Evolutionary conservation across 2,797 vertebrate species (phyloP), one percentile per base, ranked within the genome.

Genomic region (Anabacerthia variegaticeps): DNA sequence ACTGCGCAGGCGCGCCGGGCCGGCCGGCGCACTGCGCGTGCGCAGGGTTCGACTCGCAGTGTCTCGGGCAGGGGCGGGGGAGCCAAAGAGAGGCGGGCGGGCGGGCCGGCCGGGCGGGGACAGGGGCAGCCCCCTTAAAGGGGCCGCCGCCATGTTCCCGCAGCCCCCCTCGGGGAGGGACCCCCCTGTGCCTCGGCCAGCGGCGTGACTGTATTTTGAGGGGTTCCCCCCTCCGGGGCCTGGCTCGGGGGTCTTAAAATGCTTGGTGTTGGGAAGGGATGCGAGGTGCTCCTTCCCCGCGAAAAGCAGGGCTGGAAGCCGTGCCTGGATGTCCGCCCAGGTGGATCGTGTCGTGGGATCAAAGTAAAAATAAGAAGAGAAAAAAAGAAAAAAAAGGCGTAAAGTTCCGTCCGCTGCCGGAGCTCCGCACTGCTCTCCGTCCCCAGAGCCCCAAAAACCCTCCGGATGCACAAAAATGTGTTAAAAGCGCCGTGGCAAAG

Each of bases 81-180:
- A n/a, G 51, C 9, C 41, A 61, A 76, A 85, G 2, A 9, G 80
- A 90, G 14, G 89, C 95, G 97, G 97, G 93, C 89, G 93, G 93
- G 94, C 11, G 61, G 90, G 93, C 7, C 55, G 90, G 93, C 7
- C 55, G 36, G 51, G 3, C 8, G 49, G 28, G 0, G 59, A 46
- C 37, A 0, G 30, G 56, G 69, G 54, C 37, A 37, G 2, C 3
- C 12, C 7, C 34, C 21, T 92, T 77, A 86, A 95, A 90, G 92
- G 73, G 23, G 46, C 82, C 41, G 46, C 82, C 41, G 67, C 55
- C 43, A 88, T 44, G 2, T 36, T n/a, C 67, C 78, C 18, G 8
- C 36, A 8, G 68, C 5, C 3, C 10, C 10, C 19, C 6, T 0
- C 11, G 14, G 12, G 43, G 43, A 44, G 43, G 43, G 43, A 44